phyloP scores from a whole-genome alignment of 2,888 invertebrate genomes.

The Chesias legatella region DNA sequence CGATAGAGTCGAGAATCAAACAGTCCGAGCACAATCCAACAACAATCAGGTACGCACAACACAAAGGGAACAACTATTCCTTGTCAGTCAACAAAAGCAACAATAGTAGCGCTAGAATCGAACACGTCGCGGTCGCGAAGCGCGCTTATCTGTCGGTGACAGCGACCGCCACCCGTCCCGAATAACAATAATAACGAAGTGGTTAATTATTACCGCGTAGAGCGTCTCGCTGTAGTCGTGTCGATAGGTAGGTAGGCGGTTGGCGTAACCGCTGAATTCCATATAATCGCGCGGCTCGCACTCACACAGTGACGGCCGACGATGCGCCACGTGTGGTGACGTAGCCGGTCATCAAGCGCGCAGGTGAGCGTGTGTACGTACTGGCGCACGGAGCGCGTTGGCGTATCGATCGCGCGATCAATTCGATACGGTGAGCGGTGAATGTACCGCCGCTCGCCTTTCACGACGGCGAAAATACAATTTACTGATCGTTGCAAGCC shows the following conservation, averaged over 20 bases:
- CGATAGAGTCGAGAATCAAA: slow-evolving; percentile 38
- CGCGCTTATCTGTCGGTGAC: slow-evolving; percentile 59
- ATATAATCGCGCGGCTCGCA: slow-evolving; percentile 49
- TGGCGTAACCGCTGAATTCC: slow-evolving; percentile 72
- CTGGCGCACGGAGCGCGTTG: slow-evolving; percentile 37
- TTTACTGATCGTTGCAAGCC: slow-evolving; percentile 52
- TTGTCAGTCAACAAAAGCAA: slow-evolving; percentile 44
- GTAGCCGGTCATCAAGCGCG: slow-evolving; percentile 49
- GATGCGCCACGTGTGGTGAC: slow-evolving; percentile 66
- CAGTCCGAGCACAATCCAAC: slow-evolving; percentile 50
- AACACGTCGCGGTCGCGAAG: slow-evolving; percentile 42
- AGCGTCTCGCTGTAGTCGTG: slow-evolving; percentile 41
- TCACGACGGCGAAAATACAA: slow-evolving; percentile 64
- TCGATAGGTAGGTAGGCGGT: slow-evolving; percentile 51
- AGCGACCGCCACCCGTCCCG: slow-evolving; percentile 46
- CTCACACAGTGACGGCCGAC: slow-evolving; percentile 44
- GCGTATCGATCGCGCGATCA: slow-evolving; percentile 72
- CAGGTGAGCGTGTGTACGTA: slow-evolving; percentile 47
- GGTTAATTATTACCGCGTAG: slow-evolving; percentile 60
- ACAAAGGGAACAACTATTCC: slow-evolving; percentile 48
- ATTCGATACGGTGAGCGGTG: slow-evolving; percentile 71
- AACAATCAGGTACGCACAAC: slow-evolving; percentile 41
- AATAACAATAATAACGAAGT: slow-evolving; percentile 66
- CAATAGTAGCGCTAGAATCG: slow-evolving; percentile 42
- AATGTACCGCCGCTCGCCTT: slow-evolving; percentile 69